Conservation (phyloP, 2,888 invertebrate species). For the Platycnemis pennipes region DNA sequence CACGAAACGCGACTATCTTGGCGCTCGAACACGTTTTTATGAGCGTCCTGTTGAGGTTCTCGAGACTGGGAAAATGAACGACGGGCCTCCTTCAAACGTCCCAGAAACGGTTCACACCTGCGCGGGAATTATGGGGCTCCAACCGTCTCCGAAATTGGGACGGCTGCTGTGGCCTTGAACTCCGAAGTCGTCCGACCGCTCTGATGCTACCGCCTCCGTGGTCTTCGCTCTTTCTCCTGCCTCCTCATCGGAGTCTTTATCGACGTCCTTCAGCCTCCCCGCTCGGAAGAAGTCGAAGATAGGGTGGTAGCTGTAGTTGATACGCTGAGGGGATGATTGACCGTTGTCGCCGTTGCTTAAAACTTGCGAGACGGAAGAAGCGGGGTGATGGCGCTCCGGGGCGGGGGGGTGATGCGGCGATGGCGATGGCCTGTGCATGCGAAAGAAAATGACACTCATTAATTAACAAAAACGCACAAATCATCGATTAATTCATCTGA, state of each 20-base stretch:
- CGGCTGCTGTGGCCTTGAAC: background rate
- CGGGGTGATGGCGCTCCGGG: background rate
- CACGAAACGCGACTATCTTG: background rate
- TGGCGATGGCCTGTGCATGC: background rate
- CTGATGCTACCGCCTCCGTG: background rate
- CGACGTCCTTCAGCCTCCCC: slow-evolving; percentile 50
- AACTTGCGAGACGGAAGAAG: background rate
- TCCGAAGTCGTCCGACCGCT: slow-evolving; percentile 18
- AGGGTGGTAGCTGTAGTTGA: slow-evolving; percentile 91
- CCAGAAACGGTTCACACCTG: background rate
- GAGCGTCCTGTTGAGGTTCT: background rate
- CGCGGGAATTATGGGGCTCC: slow-evolving; percentile 43
- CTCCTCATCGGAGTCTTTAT: background rate
- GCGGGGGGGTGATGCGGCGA: background rate
- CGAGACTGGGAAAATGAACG: background rate
- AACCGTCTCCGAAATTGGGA: slow-evolving; percentile 40
- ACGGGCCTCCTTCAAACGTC: background rate
- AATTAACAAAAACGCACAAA: too few relatives aligned
- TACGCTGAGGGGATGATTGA: slow-evolving; percentile 44
- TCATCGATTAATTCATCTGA: too few relatives aligned
- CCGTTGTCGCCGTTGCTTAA: background rate
- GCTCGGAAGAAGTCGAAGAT: slow-evolving; percentile 88
- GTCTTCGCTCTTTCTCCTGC: background rate
- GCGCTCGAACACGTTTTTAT: background rate
- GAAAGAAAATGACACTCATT: too few relatives aligned